These are phyloP conservation scores for Daboia siamensis DNA, from an alignment of 2,113 vertebrate species.

Conservation along the genomic window DNA sequence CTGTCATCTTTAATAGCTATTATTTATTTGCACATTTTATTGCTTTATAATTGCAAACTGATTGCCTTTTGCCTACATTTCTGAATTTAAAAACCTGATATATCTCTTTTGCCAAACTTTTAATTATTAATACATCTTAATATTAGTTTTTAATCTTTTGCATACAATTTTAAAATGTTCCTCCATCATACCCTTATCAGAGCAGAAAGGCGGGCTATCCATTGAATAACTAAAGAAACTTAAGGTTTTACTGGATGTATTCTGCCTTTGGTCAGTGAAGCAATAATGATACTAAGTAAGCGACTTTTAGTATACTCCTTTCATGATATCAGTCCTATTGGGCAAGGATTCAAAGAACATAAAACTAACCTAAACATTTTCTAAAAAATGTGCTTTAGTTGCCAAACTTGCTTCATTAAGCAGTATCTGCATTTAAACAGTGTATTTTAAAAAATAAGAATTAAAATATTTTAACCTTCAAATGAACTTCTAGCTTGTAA, in stretches of 20 bases:
- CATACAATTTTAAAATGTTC: background rate
- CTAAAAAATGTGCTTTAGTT: background rate
- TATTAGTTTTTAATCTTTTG: background rate
- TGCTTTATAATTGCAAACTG: background rate
- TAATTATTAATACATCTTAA: background rate
- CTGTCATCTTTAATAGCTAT: background rate
- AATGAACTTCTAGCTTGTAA: slow-evolving; percentile 77
- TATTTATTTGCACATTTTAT: background rate
- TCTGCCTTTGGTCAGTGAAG: background rate
- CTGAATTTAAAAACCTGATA: background rate
- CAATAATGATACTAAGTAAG: background rate
- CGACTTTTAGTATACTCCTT: background rate
- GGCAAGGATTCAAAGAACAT: slow-evolving; percentile 5
- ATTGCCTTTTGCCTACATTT: background rate
- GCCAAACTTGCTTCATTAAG: slow-evolving; percentile 24
- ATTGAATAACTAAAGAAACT: background rate
- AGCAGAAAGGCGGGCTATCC: background rate
- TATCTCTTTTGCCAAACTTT: background rate
- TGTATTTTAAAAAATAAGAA: slow-evolving; percentile 21
- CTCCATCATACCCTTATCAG: background rate
- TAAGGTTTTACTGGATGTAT: background rate
- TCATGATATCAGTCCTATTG: background rate
- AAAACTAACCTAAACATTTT: background rate
- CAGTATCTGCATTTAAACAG: slow-evolving; percentile 26
- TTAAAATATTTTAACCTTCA: slow-evolving; percentile 61